Evolutionary conservation across 2,797 vertebrate genomes (phyloP), one percentile per base, ranked within the genome.

Genomic region (Limosa lapponica): DNA sequence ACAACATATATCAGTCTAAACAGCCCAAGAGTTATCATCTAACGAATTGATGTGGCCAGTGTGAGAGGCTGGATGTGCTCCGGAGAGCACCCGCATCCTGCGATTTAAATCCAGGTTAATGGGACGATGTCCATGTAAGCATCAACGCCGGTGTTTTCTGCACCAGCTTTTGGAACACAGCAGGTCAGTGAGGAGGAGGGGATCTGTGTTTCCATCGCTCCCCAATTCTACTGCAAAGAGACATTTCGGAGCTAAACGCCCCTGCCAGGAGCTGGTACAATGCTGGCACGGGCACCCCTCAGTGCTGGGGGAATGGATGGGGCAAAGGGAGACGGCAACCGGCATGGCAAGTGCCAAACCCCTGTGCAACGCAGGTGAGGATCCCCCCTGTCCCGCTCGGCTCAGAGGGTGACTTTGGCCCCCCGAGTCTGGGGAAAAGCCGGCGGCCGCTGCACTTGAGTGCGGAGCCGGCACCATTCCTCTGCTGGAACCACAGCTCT

Each of bases 281-380:
- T 3, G 15, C 67, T 9, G 46, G 48, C 62, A 39, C 4, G 1
- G 41, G 73, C 73, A n/a, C 11, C 1, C 58, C 58, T 18, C 46
- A 1, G 79, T 8, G 1, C 28, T 0, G 7, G 58, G 28, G 13
- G 14, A 49, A 41, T 0, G 0, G 23, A 0, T 0, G 0, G 36
- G 1, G 43, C 64, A 4, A 39, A 28, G 28, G 70, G 34, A 49
- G 36, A 7, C 0, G 0, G 55, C 0, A 11, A 8, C 18, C 2
- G 0, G 34, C 1, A 11, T 6, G 0, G 51, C 15, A 1, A n/a
- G 55, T 4, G 46, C 24, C 22, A 11, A 67, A 37, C 52, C 77
- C 74, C 70, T 2, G 16, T 2, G 62, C 10, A 27, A 6, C 0
- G 0, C 28, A 16, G 30, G 36, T 17, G 10, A 43, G 71, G 20